Conservation (phyloP, 1,140 invertebrate species). For the Lasaia peninsularis region DNA sequence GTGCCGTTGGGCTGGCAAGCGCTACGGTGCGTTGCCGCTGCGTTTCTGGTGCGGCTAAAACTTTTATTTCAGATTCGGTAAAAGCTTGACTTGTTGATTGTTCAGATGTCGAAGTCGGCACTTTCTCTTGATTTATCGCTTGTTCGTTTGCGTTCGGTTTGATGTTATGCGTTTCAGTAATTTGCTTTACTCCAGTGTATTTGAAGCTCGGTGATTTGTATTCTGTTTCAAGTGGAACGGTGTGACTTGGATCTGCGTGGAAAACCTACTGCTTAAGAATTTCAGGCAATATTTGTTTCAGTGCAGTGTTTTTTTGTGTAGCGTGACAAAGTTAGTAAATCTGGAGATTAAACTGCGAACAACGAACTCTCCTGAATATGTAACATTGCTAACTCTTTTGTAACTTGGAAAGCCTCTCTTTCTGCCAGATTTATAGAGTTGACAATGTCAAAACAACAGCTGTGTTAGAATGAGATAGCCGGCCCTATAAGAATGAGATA, state of each 20-base stretch:
- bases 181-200: constrained; percentile 22
- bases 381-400: too few species aligned
- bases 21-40: constrained; percentile 45
- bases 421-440: too few species aligned
- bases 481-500: too few species aligned
- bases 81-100: not conserved
- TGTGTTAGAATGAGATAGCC: too few species aligned
- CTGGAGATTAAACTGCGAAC: too few species aligned
- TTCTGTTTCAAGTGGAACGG: constrained; percentile 49
- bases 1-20: constrained; percentile 60
- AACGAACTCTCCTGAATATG: too few species aligned
- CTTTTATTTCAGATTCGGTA: not conserved
- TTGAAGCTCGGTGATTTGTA: constrained; percentile 30
- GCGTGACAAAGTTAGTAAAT: not conserved
- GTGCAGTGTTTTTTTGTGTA: constrained; percentile 23
- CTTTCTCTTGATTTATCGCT: not conserved
- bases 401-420: too few species aligned
- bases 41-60: constrained; percentile 28
- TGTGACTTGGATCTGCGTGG: constrained; percentile 55
- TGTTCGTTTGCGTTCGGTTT: constrained; percentile 13
- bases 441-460: too few species aligned
- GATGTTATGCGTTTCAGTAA: constrained; percentile 8
- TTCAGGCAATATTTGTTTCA: constrained; percentile 31
- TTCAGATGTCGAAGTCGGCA: not conserved
- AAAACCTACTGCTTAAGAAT: constrained; percentile 62